Evolutionary conservation across 2,113 vertebrate genomes (phyloP).

Genomic region (Delphinus delphis): DNA sequence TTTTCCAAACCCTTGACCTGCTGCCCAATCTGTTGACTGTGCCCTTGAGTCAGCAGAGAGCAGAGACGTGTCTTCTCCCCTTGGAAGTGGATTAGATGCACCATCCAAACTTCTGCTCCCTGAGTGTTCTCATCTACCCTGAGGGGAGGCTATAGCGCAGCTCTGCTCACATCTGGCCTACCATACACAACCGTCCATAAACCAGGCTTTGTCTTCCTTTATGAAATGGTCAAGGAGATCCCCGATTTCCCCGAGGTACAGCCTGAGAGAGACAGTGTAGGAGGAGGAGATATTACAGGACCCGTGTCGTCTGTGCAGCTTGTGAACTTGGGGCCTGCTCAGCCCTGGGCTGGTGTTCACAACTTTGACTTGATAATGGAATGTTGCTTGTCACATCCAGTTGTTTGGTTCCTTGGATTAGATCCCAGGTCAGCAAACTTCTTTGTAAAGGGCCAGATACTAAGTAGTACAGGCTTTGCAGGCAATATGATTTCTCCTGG

Average conservation of each 20-base stretch:
- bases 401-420: background rate
- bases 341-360: background rate
- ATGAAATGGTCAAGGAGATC: background rate
- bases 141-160: background rate
- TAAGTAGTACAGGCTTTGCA: too few species aligned
- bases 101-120: too few species aligned
- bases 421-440: background rate
- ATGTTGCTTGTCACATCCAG: background rate
- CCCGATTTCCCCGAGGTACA: background rate
- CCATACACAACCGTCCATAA: background rate
- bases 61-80: background rate
- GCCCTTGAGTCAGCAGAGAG: background rate
- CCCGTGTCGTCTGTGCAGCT: background rate
- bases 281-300: background rate
- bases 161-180: background rate
- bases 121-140: too few species aligned
- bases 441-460: too few species aligned
- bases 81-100: background rate
- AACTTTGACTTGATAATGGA: background rate
- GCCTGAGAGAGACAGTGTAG: background rate
- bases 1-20: background rate
- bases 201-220: background rate
- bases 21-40: background rate
- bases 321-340: background rate
- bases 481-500: too few species aligned